Conservation (phyloP, 2,797 vertebrate genomes). For the Protonibea diacanthus region DNA sequence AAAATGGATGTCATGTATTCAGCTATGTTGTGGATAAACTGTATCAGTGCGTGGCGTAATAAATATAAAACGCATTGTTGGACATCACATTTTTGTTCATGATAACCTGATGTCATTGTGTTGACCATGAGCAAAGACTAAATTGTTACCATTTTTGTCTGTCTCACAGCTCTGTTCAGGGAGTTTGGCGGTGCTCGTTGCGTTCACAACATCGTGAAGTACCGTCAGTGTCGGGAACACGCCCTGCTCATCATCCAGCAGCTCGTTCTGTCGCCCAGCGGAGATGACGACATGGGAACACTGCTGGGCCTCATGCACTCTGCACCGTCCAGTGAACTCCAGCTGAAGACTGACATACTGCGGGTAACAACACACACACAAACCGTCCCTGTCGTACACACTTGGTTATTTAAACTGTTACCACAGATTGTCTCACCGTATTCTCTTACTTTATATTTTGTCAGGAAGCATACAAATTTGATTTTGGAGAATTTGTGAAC, state of each 20-base stretch:
- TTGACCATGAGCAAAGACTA: no score
- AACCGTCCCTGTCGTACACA: background rate
- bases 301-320: constrained; percentile 98
- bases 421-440: background rate
- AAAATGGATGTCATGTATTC: background rate
- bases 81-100: background rate
- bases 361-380: constrained; percentile 82
- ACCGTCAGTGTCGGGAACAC: constrained; percentile 95
- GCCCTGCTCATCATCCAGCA: constrained; percentile 98
- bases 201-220: constrained; percentile 98
- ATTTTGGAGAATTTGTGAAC: background rate
- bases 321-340: constrained; percentile 92
- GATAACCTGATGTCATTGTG: background rate
- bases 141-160: background rate
- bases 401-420: background rate
- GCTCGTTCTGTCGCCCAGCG: constrained; percentile 94
- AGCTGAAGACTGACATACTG: constrained; percentile 97
- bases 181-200: constrained; percentile 97
- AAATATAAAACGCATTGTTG: background rate
- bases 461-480: background rate
- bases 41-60: background rate
- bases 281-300: constrained; percentile 98
- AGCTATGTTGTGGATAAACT: background rate
- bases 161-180: constrained; percentile 90
- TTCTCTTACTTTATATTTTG: background rate